phyloP scores from a whole-genome alignment of 2,113 vertebrate genomes.

The Pterophyllum scalare region DNA sequence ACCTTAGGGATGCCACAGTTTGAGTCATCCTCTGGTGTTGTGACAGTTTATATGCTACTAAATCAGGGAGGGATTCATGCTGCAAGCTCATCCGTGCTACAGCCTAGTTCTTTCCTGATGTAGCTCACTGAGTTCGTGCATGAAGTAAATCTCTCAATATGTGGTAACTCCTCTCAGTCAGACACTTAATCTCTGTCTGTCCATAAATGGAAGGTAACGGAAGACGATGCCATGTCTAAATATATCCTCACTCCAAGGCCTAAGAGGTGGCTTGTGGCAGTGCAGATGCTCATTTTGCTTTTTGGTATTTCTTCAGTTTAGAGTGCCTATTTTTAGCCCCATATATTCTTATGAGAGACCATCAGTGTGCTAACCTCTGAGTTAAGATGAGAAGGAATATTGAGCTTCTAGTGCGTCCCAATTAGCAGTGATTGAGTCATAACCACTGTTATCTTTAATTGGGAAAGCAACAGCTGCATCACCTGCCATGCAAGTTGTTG shows the following conservation, averaged over 20 bases:
- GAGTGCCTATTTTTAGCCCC: background rate
- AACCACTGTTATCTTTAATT: slow-evolving; percentile 17
- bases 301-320: slow-evolving; percentile 11
- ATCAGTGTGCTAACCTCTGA: background rate
- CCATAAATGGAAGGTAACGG: slow-evolving; percentile 50
- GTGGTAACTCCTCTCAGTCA: slow-evolving; percentile 11
- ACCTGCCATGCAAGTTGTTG: background rate
- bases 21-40: slow-evolving; percentile 13
- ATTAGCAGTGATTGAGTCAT: background rate
- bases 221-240: slow-evolving; percentile 42
- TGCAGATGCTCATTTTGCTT: slow-evolving; percentile 39
- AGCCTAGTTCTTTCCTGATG: background rate
- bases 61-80: background rate
- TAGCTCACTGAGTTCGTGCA: slow-evolving; percentile 14
- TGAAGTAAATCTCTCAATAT: slow-evolving; percentile 44
- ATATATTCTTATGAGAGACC: background rate
- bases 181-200: slow-evolving; percentile 38
- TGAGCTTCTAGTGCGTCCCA: background rate
- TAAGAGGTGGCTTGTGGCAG: slow-evolving; percentile 29
- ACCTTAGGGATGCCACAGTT: background rate
- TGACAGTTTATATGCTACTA: slow-evolving; percentile 16
- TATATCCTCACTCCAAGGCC: slow-evolving; percentile 44
- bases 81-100: slow-evolving; percentile 1
- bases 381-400: background rate
- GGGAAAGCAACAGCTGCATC: slow-evolving; percentile 5